Conservation (phyloP, 2,113 vertebrate species). For the Octodon degus region DNA sequence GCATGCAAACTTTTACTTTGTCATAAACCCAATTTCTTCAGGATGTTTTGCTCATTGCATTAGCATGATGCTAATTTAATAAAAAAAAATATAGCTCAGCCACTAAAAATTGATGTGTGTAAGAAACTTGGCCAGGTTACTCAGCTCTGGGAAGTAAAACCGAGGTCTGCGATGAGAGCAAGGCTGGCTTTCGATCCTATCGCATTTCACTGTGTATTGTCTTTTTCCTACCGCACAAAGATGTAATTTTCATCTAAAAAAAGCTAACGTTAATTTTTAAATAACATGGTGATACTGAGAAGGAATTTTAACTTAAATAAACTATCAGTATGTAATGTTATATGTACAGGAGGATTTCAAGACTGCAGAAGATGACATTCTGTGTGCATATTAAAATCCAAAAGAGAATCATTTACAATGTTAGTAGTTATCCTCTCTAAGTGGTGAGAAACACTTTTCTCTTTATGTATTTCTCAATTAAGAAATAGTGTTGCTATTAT, state of each 20-base stretch:
- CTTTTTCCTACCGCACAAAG: neutral
- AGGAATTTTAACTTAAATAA: slow-evolving; percentile 29
- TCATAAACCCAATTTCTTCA: neutral
- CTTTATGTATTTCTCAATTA: neutral
- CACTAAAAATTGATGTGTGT: neutral
- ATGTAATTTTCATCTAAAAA: slow-evolving; percentile 45
- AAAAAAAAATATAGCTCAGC: neutral
- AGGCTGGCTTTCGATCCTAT: neutral
- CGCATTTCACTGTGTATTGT: neutral
- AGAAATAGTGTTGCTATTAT: neutral
- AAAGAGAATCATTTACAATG: neutral
- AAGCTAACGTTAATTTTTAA: slow-evolving; percentile 40
- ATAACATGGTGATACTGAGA: neutral
- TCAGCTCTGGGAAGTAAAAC: neutral
- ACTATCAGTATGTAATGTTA: neutral
- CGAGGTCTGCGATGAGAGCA: neutral
- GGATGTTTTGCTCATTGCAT: neutral
- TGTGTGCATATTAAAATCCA: neutral
- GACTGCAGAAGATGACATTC: slow-evolving; percentile 32
- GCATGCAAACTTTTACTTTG: neutral
- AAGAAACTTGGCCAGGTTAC: neutral
- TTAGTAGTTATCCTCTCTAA: slow-evolving; percentile 6
- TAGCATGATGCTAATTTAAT: neutral
- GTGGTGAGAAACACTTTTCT: neutral
- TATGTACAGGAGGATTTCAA: neutral